Evolutionary conservation across 1,140 invertebrate species (phyloP), one percentile per base, ranked within the genome.

Genomic region (Lucilia sericata): DNA sequence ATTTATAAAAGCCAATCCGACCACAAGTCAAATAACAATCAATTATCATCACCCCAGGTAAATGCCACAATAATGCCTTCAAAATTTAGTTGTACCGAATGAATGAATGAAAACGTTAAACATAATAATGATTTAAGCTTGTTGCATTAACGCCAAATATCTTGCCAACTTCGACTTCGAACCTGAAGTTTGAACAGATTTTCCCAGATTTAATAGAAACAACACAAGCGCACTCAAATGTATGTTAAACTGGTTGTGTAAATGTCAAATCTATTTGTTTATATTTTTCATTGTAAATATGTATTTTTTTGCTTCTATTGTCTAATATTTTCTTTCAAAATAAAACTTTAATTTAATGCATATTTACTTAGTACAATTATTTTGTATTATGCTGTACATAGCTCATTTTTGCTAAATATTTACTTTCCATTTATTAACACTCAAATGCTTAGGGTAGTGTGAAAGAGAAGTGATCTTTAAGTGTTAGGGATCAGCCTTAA

Each of bases 41-140:
- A 75, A 75, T 75, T 75, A 75, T 25, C 25, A 75, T 17, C 74
- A 75, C 34, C 74, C 10, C 74, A 3, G 25, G 74, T 75, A 75
- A 75, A 75, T 75, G 74, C 74, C 74, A 75, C 55, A 75, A 36
- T 17, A 30, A 34, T 75, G 74, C 74, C 74, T 42, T 42, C 42
- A 42, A 75, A 2, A 36, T 75, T 75, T 13, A 14, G 25, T 75
- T 75, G 30, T 75, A 30, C 0, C 14, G 55, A 60, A 60, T 14
- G 55, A 60, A 60, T 14, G 55, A 60, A 60, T 14, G 7, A 60
- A 60, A 42, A 42, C 10, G 10, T 42, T 7, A 42, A 42, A 42
- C 42, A 42, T 8, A 42, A 42, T 30, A 30, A 30, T 30, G 25
- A 30, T 30, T 30, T 30, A 30, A n/a, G 51, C n/a, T 17, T 60